phyloP scores from a whole-genome alignment of 2,113 vertebrate species.

The Cephalopterus ornatus region DNA sequence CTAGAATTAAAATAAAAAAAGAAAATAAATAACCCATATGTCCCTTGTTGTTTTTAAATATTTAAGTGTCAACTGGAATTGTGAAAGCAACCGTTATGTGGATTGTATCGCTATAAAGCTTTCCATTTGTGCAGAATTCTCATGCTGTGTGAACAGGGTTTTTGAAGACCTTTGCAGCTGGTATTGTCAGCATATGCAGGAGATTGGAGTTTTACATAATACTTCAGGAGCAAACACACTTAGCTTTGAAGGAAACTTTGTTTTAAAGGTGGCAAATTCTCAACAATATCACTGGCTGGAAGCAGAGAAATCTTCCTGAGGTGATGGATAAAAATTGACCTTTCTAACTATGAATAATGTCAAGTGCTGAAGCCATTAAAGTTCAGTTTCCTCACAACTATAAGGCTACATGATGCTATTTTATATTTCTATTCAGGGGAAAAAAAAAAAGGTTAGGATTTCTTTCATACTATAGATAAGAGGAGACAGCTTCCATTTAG shows the following conservation, averaged over 20 bases:
- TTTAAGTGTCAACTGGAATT: conserved; percentile 70
- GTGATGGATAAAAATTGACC: not conserved
- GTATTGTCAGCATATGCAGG: not conserved
- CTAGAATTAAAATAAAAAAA: conserved; percentile 75
- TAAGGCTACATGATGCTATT: not conserved
- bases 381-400: not conserved
- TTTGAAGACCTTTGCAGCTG: conserved; percentile 24
- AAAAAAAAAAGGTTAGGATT: not conserved
- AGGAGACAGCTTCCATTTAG: not conserved
- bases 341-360: not conserved
- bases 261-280: not conserved
- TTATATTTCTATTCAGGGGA: not conserved
- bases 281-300: not conserved
- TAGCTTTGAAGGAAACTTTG: not conserved
- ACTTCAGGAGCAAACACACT: not conserved
- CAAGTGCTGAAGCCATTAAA: not conserved
- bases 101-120: conserved; percentile 27
- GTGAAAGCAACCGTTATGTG: conserved; percentile 19
- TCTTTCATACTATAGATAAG: not conserved
- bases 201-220: not conserved
- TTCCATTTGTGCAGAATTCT: conserved; percentile 23
- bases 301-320: not conserved
- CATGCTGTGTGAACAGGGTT: conserved; percentile 2
- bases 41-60: conserved; percentile 75
- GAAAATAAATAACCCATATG: conserved; percentile 74